Conservation (phyloP, 1,140 invertebrate genomes). For the Papilio polytes region DNA sequence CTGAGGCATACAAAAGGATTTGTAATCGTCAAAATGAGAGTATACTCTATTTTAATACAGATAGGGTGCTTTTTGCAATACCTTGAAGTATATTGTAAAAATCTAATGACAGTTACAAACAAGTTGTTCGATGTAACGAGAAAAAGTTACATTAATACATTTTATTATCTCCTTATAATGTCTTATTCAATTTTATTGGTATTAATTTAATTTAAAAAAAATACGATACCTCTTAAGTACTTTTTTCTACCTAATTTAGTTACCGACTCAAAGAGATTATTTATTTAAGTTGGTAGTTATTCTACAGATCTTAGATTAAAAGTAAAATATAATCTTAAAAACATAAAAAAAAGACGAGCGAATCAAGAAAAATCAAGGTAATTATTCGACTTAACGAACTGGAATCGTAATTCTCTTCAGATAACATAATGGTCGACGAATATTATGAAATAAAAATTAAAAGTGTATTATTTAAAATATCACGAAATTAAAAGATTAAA, state of each 20-base stretch:
- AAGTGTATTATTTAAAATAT: too few species aligned
- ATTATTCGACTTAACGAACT: background rate
- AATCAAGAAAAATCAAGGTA: background rate
- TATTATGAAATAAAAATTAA: background rate
- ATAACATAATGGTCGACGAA: background rate
- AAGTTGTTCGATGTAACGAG: background rate
- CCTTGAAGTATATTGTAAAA: background rate
- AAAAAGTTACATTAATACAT: background rate
- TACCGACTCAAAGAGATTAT: too few species aligned
- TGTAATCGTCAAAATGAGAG: background rate
- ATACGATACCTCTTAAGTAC: too few species aligned
- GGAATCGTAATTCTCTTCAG: background rate
- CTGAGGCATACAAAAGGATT: conserved; percentile 8
- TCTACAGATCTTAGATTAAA: background rate
- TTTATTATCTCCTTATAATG: background rate
- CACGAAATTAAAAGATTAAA: too few species aligned
- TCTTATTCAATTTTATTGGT: background rate
- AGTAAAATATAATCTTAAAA: background rate
- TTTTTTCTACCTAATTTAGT: too few species aligned
- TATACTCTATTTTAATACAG: background rate
- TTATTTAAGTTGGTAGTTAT: too few species aligned
- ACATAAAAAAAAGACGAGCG: background rate
- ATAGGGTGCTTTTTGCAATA: background rate
- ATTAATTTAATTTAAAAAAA: background rate
- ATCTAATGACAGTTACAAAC: conserved; percentile 15